Percentiles rank a stretch among this genome's conserved stretches.
Evolutionary conservation across 2,797 vertebrate species (phyloP).

Genomic region (Argyrosomus regius): DNA sequence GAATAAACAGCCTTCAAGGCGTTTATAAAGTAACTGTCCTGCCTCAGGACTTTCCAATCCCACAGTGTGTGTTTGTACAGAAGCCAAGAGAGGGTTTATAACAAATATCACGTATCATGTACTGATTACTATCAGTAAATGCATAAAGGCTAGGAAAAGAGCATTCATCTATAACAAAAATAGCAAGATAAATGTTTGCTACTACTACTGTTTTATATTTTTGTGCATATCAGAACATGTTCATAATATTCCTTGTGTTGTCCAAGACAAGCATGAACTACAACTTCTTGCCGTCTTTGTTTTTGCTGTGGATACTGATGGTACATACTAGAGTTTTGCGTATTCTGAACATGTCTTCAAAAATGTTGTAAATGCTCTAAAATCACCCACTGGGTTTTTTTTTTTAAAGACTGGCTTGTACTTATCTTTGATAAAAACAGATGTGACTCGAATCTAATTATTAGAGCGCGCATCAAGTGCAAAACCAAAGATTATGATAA

Average conservation of each 20-base stretch:
- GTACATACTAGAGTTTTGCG: constrained; percentile 4
- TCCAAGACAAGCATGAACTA: constrained; percentile 6
- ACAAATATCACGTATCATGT: background rate
- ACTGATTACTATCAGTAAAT: constrained; percentile 7
- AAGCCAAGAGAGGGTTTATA: background rate
- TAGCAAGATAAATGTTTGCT: background rate
- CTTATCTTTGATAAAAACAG: constrained; percentile 41
- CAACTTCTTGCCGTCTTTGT: constrained; percentile 3
- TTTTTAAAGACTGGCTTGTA: constrained; percentile 37
- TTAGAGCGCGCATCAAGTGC: constrained; percentile 18
- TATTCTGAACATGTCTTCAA: constrained; percentile 44
- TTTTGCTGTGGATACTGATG: background rate
- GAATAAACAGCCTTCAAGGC: constrained; percentile 8
- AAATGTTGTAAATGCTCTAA: constrained; percentile 32
- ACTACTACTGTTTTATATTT: background rate
- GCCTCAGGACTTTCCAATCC: constrained; percentile 10
- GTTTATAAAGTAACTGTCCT: background rate
- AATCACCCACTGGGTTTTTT: constrained; percentile 15
- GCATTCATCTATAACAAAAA: background rate
- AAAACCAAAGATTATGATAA: constrained; percentile 32
- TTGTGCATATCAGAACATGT: background rate
- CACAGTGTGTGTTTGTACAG: constrained; percentile 3
- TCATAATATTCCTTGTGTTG: background rate
- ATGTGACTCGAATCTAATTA: constrained; percentile 51
- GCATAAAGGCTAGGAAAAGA: constrained; percentile 7